These are phyloP conservation scores for Drosophila ezoana DNA, from an alignment of 2,888 invertebrate genomes.

Conservation along the genomic window DNA sequence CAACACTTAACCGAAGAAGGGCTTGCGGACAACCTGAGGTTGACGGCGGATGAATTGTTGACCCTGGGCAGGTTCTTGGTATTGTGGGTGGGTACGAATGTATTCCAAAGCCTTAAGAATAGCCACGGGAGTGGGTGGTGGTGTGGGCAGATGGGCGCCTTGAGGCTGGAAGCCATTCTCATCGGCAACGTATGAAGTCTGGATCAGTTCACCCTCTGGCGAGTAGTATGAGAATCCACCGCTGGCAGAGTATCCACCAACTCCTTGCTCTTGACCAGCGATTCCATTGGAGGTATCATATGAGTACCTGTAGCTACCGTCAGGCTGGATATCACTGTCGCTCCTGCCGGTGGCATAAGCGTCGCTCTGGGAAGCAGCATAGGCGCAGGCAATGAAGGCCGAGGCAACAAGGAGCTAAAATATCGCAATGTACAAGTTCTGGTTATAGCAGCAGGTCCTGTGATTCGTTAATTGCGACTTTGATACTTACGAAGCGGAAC, in stretches of 20 bases:
- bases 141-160: conserved; percentile 77
- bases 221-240: conserved; percentile 73
- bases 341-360: conserved; percentile 48
- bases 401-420: conserved; percentile 63
- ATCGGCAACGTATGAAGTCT: conserved; percentile 75
- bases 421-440: not conserved
- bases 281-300: conserved; percentile 88
- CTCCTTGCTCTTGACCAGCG: conserved; percentile 86
- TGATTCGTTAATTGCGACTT: too few species aligned
- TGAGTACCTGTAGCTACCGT: conserved; percentile 84
- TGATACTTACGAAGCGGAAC: conserved; percentile 74
- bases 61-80: conserved; percentile 46
- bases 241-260: conserved; percentile 85
- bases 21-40: too few species aligned
- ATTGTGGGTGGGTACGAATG: conserved; percentile 80
- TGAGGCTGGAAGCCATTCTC: conserved; percentile 81
- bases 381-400: conserved; percentile 60
- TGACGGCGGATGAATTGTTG: not conserved
- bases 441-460: not conserved
- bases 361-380: conserved; percentile 45
- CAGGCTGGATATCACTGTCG: conserved; percentile 68
- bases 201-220: conserved; percentile 78
- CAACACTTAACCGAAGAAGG: conserved; percentile 17
- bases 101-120: conserved; percentile 78
- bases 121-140: conserved; percentile 81